Conservation (phyloP, 2,113 vertebrate genomes). For the Labeo rohita region DNA sequence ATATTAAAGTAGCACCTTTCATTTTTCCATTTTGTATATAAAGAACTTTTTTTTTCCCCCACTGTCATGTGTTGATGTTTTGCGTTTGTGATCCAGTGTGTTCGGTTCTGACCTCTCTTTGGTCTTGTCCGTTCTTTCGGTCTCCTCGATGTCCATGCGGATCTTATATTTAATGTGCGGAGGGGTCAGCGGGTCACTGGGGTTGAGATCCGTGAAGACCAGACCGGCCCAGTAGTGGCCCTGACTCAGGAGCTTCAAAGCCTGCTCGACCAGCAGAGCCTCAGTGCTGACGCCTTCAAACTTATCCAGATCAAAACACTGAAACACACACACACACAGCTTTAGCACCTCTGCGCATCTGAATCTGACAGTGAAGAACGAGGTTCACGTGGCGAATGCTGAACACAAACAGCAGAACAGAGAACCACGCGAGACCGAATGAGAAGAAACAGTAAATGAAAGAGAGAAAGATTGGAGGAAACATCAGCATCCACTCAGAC, state of each 20-base stretch:
- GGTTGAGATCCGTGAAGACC: slow-evolving; percentile 83
- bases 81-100: neutral
- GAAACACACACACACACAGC: slow-evolving; percentile 54
- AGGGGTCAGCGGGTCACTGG: slow-evolving; percentile 74
- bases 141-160: slow-evolving; percentile 94
- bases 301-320: slow-evolving; percentile 96
- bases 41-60: too few relatives aligned
- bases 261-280: slow-evolving; percentile 80
- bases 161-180: slow-evolving; percentile 92
- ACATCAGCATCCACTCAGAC: slow-evolving; percentile 1
- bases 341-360: neutral
- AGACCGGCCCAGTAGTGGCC: slow-evolving; percentile 91
- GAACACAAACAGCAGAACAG: slow-evolving; percentile 28
- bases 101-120: slow-evolving; percentile 79
- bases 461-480: neutral
- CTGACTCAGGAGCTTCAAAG: slow-evolving; percentile 85
- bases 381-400: neutral
- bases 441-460: neutral
- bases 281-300: slow-evolving; percentile 85
- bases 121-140: slow-evolving; percentile 85
- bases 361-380: slow-evolving; percentile 15
- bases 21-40: too few relatives aligned
- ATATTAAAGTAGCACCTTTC: too few relatives aligned
- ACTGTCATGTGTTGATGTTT: too few relatives aligned
- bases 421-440: neutral